Evolutionary conservation across 2,888 invertebrate genomes (phyloP).

Genomic region (Noctua janthina): DNA sequence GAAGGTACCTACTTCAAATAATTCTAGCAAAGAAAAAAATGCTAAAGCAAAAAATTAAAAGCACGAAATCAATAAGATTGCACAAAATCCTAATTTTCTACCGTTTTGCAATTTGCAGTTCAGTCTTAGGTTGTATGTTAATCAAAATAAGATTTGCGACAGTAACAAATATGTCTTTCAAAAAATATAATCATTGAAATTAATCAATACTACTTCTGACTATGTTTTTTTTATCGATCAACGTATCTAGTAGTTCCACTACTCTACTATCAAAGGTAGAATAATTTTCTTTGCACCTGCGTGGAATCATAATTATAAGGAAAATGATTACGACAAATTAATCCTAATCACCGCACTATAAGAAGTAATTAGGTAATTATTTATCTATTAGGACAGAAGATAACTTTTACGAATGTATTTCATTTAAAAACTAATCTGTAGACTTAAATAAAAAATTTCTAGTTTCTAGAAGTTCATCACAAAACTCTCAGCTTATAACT

Average conservation of each 20-base stretch:
- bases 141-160: background rate
- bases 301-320: background rate
- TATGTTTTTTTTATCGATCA: background rate
- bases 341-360: constrained; percentile 1
- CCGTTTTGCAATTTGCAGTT: background rate
- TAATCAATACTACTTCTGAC: background rate
- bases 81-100: background rate
- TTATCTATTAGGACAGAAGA: background rate
- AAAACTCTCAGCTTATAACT: constrained; percentile 36
- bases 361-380: background rate
- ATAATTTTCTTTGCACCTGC: constrained; percentile 15
- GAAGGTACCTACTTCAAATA: background rate
- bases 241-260: background rate
- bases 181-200: background rate
- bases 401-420: background rate
- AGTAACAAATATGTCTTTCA: background rate
- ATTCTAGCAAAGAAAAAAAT: background rate
- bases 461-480: constrained; percentile 22
- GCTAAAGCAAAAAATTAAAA: background rate
- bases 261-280: background rate
- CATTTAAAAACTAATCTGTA: background rate
- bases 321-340: constrained; percentile 14
- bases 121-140: background rate
- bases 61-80: background rate
- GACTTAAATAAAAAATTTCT: background rate